Percentiles rank a stretch among this genome's conserved stretches.
Conservation (phyloP, 2,888 invertebrate species). For the Aphidius colemani region DNA sequence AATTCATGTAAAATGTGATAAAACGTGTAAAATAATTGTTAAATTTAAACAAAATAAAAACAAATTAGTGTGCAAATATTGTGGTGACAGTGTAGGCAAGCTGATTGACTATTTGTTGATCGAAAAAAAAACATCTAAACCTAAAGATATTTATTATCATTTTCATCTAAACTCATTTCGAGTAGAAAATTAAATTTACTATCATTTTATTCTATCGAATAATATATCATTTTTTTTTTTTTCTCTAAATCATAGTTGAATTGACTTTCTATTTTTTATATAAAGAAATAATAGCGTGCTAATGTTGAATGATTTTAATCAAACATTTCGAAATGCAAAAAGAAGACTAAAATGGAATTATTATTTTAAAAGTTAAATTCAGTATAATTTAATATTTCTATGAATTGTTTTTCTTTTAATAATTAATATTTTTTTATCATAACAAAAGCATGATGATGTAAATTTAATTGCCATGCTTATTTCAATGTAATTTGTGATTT, state of each 20-base stretch:
- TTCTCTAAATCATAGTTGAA: neutral
- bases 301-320: conserved; percentile 13
- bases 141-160: too few species aligned
- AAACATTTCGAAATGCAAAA: conserved; percentile 8
- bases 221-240: conserved; percentile 4
- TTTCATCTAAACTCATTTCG: too few species aligned
- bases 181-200: too few species aligned
- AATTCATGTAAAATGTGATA: conserved; percentile 6
- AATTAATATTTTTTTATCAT: too few species aligned
- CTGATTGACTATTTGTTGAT: too few species aligned
- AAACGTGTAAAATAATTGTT: conserved; percentile 2
- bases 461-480: conserved; percentile 11
- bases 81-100: too few species aligned
- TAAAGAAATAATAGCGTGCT: neutral
- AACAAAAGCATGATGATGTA: too few species aligned
- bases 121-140: too few species aligned
- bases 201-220: too few species aligned
- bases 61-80: conserved; percentile 7
- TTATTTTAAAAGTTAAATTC: neutral
- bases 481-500: too few species aligned
- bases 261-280: neutral
- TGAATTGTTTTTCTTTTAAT: too few species aligned
- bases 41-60: neutral
- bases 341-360: conserved; percentile 12
- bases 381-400: too few species aligned